phyloP scores from a whole-genome alignment of 2,113 vertebrate genomes.

The Platysternon megacephalum region DNA sequence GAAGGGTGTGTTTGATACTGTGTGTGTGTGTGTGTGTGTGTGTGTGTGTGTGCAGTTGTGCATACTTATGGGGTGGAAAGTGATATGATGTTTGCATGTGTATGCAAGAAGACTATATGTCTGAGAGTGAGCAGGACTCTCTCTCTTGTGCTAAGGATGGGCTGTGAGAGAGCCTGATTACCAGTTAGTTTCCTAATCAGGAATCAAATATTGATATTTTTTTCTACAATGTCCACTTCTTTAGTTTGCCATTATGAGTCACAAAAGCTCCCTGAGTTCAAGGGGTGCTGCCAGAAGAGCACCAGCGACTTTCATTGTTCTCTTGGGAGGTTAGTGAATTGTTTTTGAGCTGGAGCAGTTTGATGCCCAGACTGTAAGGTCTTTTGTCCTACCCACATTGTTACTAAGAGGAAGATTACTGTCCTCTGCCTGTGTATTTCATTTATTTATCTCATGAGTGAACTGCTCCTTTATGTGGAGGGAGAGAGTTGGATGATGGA shows the following conservation, averaged over 20 bases:
- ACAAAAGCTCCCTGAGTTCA: neutral
- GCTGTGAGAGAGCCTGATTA: neutral
- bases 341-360: neutral
- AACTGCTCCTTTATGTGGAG: neutral
- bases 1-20: neutral
- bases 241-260: neutral
- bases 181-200: neutral
- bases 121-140: neutral
- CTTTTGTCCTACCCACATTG: accelerated
- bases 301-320: accelerated
- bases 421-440: neutral
- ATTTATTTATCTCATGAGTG: neutral
- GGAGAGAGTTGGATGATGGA: neutral
- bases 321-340: neutral
- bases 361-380: neutral
- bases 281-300: neutral
- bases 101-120: accelerated
- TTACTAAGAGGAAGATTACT: accelerated
- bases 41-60: accelerated
- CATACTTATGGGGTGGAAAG: neutral
- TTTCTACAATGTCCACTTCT: neutral
- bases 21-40: accelerated
- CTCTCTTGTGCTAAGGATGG: neutral
- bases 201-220: neutral
- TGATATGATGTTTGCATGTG: accelerated